Evolutionary conservation across 1,140 invertebrate species (phyloP), one percentile per base, ranked within the genome.

Genomic region (Lasioglossum baleicum): DNA sequence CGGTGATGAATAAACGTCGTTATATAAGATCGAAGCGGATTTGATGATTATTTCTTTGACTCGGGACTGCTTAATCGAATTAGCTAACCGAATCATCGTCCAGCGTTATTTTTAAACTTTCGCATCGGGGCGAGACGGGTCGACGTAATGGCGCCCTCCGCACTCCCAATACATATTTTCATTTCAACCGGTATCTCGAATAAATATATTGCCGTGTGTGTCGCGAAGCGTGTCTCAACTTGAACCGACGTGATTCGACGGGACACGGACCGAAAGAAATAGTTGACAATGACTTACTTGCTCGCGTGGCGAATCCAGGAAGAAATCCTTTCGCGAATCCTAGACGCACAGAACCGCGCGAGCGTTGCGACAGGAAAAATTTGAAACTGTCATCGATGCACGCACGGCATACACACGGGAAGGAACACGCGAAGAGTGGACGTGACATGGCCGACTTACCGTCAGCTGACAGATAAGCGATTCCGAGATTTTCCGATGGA

Each of bases 391-490:
- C 75, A 77, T 77, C 1, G 58, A 71, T 42, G 48, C 35, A 58
- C 20, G 20, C 56, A 42, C 4, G 17, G 51, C 17, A 15, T 53
- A 22, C 44, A 53, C 51, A 58, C 60, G 22, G 26, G 44, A 56
- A 79, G 11, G 48, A 78, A 72, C 40, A 60, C 26, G 40, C 26
- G 26, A 26, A 26, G 26, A 48, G 22, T 22, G 35, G 48, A 51
- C 48, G 64, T 63, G 76, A 79, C 76, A 79, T 79, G 76, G 76
- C 76, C 65, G 76, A 79, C 70, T 73, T 42, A 13, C 53, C 51
- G 22, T 73, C 76, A 79, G 76, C 76, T 79, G 76, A 79, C 61
- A 64, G 76, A 79, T 73, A 79, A 73, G 7, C 48, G 61, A 79
- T 73, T 44, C n/a, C 48, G 56, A 73, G 61, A 79, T 66, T 64